Conservation (phyloP, 2,888 invertebrate genomes). For the Peribatodes rhomboidaria region DNA sequence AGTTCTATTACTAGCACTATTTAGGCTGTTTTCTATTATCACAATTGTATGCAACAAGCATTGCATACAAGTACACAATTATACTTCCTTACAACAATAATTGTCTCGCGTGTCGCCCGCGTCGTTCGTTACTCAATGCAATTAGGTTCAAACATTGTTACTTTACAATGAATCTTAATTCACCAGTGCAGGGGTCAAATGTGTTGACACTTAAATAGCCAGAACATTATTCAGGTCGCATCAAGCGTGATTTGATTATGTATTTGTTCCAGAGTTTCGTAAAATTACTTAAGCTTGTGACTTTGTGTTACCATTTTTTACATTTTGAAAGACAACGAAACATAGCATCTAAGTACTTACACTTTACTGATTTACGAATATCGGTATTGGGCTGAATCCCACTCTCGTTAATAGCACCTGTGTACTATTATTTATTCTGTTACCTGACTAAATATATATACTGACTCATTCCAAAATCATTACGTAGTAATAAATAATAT, state of each 20-base stretch:
- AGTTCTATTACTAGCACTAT: background rate
- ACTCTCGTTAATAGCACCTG: too few relatives aligned
- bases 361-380: too few relatives aligned
- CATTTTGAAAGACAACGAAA: background rate
- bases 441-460: too few relatives aligned
- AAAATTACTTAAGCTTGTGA: conserved; percentile 2
- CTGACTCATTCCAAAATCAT: too few relatives aligned
- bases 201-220: conserved; percentile 48
- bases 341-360: too few relatives aligned
- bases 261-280: conserved; percentile 12
- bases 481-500: too few relatives aligned
- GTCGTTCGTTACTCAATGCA: conserved; percentile 27
- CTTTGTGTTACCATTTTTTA: background rate
- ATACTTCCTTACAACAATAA: conserved; percentile 21
- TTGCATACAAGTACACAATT: conserved; percentile 1
- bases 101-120: conserved; percentile 15
- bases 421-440: too few relatives aligned
- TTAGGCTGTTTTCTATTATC: conserved; percentile 4
- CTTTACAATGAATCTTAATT: conserved; percentile 41
- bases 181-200: conserved; percentile 54
- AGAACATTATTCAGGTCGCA: conserved; percentile 42
- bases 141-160: conserved; percentile 36
- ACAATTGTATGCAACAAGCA: background rate
- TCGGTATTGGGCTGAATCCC: too few relatives aligned
- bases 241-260: conserved; percentile 22